These are phyloP conservation scores for Scartelaos histophorus DNA, from an alignment of 2,113 vertebrate genomes.

Conservation along the genomic window DNA sequence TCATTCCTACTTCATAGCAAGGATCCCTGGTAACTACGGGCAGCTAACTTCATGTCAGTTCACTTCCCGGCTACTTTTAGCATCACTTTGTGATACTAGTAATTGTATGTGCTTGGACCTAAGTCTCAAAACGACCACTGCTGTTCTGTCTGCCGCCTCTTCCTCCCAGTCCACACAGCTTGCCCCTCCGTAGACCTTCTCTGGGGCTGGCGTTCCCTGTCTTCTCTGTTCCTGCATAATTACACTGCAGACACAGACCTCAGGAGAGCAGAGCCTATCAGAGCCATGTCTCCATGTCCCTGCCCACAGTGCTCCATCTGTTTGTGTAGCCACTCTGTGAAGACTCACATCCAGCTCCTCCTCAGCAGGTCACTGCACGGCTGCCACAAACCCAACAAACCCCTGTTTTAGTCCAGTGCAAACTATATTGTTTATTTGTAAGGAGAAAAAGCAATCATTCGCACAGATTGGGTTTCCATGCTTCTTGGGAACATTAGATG, in stretches of 20 bases:
- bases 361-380: constrained; percentile 3
- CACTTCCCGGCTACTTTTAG: too few relatives aligned
- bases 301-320: constrained; percentile 56
- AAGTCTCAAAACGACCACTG: constrained; percentile 3
- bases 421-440: constrained; percentile 1
- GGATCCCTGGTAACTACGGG: too few relatives aligned
- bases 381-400: background rate
- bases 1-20: too few relatives aligned
- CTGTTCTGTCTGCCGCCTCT: background rate
- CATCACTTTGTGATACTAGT: too few relatives aligned
- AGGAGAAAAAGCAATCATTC: too few relatives aligned
- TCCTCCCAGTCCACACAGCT: background rate
- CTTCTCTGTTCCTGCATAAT: constrained; percentile 53
- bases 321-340: constrained; percentile 44
- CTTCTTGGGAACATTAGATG: too few relatives aligned
- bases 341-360: constrained; percentile 44
- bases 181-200: constrained; percentile 11
- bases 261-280: constrained; percentile 34
- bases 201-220: constrained; percentile 37
- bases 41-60: too few relatives aligned
- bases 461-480: too few relatives aligned
- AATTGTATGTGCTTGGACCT: constrained; percentile 4
- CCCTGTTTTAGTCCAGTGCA: constrained; percentile 31
- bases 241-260: constrained; percentile 35
- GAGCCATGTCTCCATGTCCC: constrained; percentile 43